Conservation (phyloP, 2,113 vertebrate genomes). For the Chinchilla lanigera region DNA sequence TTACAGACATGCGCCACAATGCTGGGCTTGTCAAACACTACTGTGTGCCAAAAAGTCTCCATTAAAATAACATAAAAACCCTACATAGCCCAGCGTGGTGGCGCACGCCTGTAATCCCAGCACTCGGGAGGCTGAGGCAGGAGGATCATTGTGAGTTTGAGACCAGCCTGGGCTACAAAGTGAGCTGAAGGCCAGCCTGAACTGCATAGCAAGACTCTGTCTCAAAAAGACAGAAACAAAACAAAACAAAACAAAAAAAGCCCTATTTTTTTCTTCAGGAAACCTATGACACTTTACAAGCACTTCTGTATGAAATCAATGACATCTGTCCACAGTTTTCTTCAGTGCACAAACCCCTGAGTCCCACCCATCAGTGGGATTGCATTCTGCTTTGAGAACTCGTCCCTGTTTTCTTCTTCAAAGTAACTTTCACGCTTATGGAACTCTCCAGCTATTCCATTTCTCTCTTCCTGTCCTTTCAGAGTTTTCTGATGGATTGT, state of each 20-base stretch:
- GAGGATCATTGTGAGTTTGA: too few relatives aligned
- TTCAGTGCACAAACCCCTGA: neutral
- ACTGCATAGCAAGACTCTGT: too few relatives aligned
- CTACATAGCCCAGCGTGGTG: too few relatives aligned
- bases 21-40: neutral
- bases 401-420: neutral
- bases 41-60: neutral
- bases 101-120: too few relatives aligned
- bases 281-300: neutral
- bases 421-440: neutral
- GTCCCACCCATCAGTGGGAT: neutral
- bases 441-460: neutral
- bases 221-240: too few relatives aligned
- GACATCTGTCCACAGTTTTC: neutral
- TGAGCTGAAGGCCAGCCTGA: too few relatives aligned
- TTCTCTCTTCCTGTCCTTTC: neutral
- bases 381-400: neutral
- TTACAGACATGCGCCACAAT: too few relatives aligned
- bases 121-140: too few relatives aligned
- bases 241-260: too few relatives aligned
- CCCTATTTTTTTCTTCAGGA: neutral
- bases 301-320: neutral
- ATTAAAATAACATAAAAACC: constrained; percentile 39
- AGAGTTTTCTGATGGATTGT: neutral
- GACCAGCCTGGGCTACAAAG: too few relatives aligned